Conservation (phyloP, 2,888 invertebrate species). For the Elysia crispata region DNA sequence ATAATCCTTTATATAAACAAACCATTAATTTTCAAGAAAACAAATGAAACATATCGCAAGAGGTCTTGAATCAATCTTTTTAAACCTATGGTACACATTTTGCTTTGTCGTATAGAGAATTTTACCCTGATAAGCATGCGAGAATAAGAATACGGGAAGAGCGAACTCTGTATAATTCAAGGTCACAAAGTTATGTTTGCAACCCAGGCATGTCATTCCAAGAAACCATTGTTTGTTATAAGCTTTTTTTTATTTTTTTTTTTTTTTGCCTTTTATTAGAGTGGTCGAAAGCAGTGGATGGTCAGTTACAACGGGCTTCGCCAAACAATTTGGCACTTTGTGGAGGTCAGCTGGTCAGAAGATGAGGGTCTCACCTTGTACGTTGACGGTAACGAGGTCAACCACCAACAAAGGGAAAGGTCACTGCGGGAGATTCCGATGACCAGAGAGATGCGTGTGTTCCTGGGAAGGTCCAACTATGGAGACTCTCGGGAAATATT, state of each 20-base stretch:
- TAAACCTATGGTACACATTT: no score
- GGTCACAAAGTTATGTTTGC: no score
- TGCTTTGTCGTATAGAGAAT: no score
- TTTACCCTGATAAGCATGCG: no score
- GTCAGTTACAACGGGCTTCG: constrained; percentile 47
- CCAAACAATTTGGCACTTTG: constrained; percentile 70
- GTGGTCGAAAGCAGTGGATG: constrained; percentile 50
- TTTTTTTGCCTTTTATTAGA: constrained; percentile 12
- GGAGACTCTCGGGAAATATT: constrained; percentile 55
- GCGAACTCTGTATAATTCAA: no score
- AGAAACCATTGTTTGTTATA: neutral
- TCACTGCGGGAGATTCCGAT: constrained; percentile 40
- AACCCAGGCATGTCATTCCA: no score
- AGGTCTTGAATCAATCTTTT: no score
- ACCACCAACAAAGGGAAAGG: constrained; percentile 52
- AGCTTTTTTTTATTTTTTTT: neutral
- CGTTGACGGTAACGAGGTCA: constrained; percentile 62
- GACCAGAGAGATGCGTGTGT: constrained; percentile 59
- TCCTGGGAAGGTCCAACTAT: constrained; percentile 64
- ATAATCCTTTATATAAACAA: no score
- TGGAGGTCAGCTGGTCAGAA: constrained; percentile 72
- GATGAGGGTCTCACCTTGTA: constrained; percentile 65
- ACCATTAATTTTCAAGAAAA: no score
- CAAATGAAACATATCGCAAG: no score
- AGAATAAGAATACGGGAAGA: no score